Evolutionary conservation across 2,797 vertebrate genomes (phyloP), one percentile per base, ranked within the genome.

Genomic region (Pseudochirops corinnae): DNA sequence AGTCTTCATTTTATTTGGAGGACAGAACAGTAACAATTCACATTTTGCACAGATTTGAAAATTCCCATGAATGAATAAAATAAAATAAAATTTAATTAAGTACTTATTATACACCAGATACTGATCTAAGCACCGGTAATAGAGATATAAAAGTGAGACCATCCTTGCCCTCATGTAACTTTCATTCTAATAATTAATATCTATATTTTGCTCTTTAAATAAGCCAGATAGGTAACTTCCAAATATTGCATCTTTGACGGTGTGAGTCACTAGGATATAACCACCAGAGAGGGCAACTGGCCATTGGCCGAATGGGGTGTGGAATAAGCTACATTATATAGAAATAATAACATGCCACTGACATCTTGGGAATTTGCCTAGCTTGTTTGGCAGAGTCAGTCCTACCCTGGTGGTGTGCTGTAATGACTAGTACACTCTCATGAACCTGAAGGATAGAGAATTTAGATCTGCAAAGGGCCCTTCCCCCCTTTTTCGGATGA

Each of bases 321-420:
- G 62, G 93, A 91, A 94, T 5, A 67, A 16, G 13, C 58, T 93
- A 93, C 90, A 55, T 95, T 55, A 92, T 29, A 33, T 33, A 90
- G 29, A 92, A 13, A 39, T 39, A 31, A 55, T 53, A 55, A 1
- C 91, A 67, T 56, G 94, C 14, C 67, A 74, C 90, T 46, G 29
- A 93, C 94, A 92, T 50, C 55, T 10, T 28, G 55, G 92, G 56
- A 91, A 82, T n/a, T 0, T 39, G 29, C 50, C 93, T 91, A 0
- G 82, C 60, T 96, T 93, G 58, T 67, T 56, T n/a, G 33, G 0
- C 93, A 62, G 91, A 91, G 31, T 46, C 55, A 55, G 90, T 16
- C 55, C 60, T 31, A 52, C 4, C 33, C 6, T 4, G 52, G 55
- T n/a, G 16, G 82, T 90, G 7, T 12, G 21, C 29, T 11, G 56